phyloP scores from a whole-genome alignment of 1,140 invertebrate genomes.

The Temnothorax curvispinosus region DNA sequence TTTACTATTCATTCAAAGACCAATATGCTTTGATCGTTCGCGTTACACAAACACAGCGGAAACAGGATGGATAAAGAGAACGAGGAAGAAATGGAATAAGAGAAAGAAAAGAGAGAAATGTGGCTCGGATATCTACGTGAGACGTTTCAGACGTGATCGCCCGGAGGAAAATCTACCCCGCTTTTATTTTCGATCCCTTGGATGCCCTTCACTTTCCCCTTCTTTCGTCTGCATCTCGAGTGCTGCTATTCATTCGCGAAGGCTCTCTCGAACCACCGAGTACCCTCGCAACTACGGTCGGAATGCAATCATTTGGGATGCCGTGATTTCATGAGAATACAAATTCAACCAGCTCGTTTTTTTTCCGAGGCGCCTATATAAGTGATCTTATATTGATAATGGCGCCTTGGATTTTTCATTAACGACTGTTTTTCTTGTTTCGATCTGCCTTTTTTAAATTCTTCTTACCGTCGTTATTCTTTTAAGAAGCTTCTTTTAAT shows the following conservation, averaged over 20 bases:
- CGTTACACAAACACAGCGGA: neutral
- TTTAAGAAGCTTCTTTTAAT: slow-evolving; percentile 12
- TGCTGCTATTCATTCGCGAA: slow-evolving; percentile 62
- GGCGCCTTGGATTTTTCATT: slow-evolving; percentile 1
- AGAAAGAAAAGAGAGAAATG: neutral
- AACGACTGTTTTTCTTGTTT: neutral
- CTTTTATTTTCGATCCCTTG: slow-evolving; percentile 62
- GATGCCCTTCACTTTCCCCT: slow-evolving; percentile 41
- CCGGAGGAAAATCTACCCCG: slow-evolving; percentile 47
- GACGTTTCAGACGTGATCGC: slow-evolving; percentile 63
- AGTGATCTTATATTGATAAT: neutral
- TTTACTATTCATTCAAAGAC: neutral
- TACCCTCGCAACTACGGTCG: slow-evolving; percentile 35
- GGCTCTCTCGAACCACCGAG: slow-evolving; percentile 47
- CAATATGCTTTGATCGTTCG: slow-evolving; percentile 2
- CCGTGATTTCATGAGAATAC: slow-evolving; percentile 23
- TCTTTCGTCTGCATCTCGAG: slow-evolving; percentile 56
- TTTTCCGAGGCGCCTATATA: neutral
- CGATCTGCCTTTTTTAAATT: neutral
- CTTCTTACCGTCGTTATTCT: neutral
- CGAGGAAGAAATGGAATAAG: neutral
- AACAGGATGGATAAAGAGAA: slow-evolving; percentile 6
- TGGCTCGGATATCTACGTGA: slow-evolving; percentile 55
- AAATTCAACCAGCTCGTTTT: slow-evolving; percentile 32
- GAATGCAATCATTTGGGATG: slow-evolving; percentile 50